A percentile compares a stretch with the other conserved stretches of the same genome.
phyloP scores from a whole-genome alignment of 2,888 invertebrate species.

The Cordilura impudica region DNA sequence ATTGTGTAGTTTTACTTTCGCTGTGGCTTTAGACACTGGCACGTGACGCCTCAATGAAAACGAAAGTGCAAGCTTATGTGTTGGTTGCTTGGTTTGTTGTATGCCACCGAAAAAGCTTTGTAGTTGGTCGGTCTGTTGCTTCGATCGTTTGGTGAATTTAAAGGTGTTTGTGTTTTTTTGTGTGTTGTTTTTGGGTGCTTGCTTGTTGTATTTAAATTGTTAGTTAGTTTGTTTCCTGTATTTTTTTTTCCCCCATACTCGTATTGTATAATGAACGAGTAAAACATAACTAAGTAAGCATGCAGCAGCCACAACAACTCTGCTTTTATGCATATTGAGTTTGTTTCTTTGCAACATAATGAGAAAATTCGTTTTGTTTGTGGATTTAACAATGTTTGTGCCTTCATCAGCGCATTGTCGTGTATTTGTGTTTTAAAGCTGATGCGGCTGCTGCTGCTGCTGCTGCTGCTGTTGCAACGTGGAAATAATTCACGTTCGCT shows the following conservation, averaged over 20 bases:
- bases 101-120: conserved; percentile 16
- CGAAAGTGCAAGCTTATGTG: conserved; percentile 69
- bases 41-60: conserved; percentile 72
- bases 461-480: background rate
- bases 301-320: conserved; percentile 51
- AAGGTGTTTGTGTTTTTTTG: conserved; percentile 17
- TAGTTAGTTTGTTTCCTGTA: conserved; percentile 63
- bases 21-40: conserved; percentile 57
- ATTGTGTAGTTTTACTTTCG: conserved; percentile 58
- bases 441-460: background rate
- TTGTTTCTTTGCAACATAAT: conserved; percentile 6
- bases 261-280: conserved; percentile 54
- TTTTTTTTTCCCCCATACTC: conserved; percentile 18
- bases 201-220: background rate
- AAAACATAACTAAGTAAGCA: conserved; percentile 48
- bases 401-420: conserved; percentile 19
- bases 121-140: conserved; percentile 3
- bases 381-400: conserved; percentile 28
- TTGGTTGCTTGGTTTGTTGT: conserved; percentile 10
- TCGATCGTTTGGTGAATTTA: conserved; percentile 7
- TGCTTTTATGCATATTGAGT: conserved; percentile 2
- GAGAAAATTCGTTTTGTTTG: conserved; percentile 42
- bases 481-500: conserved; percentile 40
- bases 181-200: conserved; percentile 10
- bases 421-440: background rate